Conservation (phyloP, 2,888 invertebrate species). For the Erpobdella octoculata region DNA sequence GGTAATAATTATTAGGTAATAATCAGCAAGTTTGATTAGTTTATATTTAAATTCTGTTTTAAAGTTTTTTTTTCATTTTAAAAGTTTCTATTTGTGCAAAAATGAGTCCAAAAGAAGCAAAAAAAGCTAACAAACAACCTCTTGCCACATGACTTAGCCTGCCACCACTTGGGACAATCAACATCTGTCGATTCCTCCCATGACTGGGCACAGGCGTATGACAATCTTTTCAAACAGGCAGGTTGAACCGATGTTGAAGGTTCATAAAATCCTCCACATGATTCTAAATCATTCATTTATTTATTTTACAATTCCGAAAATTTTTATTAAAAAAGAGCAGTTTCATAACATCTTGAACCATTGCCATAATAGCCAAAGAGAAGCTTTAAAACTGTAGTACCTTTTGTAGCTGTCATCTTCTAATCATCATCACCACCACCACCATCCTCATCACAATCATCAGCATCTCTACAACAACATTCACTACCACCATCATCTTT, state of each 20-base stretch:
- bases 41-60: too few species aligned
- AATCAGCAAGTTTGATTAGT: too few species aligned
- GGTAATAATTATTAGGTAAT: too few species aligned
- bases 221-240: slow-evolving; percentile 33
- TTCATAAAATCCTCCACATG: slow-evolving; percentile 39
- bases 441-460: not conserved
- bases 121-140: slow-evolving; percentile 27
- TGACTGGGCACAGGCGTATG: slow-evolving; percentile 35
- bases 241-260: slow-evolving; percentile 28
- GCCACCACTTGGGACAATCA: slow-evolving; percentile 37
- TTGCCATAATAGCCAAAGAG: too few species aligned
- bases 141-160: slow-evolving; percentile 34
- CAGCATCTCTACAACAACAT: not conserved
- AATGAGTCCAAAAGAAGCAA: not conserved
- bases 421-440: slow-evolving; percentile 2
- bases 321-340: too few species aligned
- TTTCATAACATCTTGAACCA: too few species aligned
- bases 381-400: too few species aligned
- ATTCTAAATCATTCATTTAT: slow-evolving; percentile 27
- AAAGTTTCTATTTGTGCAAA: not conserved
- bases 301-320: too few species aligned
- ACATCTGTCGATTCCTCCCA: slow-evolving; percentile 36
- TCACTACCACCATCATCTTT: slow-evolving; percentile 3
- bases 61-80: too few species aligned
- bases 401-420: not conserved